Base-by-base conservation (phyloP, 2,113 vertebrate genomes). In the Rhadina sibilatrix region DNA sequence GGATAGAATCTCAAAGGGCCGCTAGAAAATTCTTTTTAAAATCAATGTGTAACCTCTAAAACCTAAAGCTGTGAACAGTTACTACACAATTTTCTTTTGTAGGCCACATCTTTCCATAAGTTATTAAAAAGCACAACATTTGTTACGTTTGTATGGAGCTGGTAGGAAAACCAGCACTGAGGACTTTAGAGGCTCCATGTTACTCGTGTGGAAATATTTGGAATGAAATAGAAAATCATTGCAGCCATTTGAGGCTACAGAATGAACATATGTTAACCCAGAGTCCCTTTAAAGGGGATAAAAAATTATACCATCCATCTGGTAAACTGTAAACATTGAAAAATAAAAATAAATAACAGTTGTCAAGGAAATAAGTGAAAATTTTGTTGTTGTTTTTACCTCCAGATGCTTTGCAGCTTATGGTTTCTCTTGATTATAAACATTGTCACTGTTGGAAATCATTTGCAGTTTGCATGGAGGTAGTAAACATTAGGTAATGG, bases 251-350 rank as follows among this genome's bases (percentile, higher is more conserved):
- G 74, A 69, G 70, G 70, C 66, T 85, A 18, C 84, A 94, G 17
- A 76, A 35, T 50, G 50, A 84, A 37, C 87, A 46, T 64, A 46
- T 30, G 57, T 68, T 95, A 66, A 90, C 49, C 35, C 35, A 35
- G 23, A 80, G 59, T 22, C 50, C 83, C 2, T 90, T 93, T 88
- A 68, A 90, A 90, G 69, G 40, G 42, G 60, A 65, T 90, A 42
- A 79, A 72, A 91, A 70, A 60, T 35, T 82, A 44, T 54, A 52
- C 54, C 53, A 37, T 93, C 84, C 90, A 90, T 87, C 87, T 96
- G 90, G 54, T 65, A 77, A 70, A 38, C 47, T 70, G 33, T 88
- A 80, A 94, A 83, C 76, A 70, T 16, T 24, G 71, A 28, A 66
- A 90, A 87, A 66, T 87, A 81, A 72, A 84, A 89, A 68, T 57